Conservation (phyloP, 2,797 vertebrate genomes). For the Uromys caudimaculatus region DNA sequence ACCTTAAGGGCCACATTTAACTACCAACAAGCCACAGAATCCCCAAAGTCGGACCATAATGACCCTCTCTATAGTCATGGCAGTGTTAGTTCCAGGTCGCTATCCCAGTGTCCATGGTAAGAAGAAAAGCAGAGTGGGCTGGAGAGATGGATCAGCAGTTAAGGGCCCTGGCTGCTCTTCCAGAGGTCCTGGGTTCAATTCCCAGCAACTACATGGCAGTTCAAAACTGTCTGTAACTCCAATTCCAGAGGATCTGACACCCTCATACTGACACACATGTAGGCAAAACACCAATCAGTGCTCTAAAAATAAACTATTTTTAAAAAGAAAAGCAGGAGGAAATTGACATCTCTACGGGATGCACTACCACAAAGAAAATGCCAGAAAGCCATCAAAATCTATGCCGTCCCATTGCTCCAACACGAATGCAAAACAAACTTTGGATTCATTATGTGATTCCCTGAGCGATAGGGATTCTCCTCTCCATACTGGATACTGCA, state of each 20-base stretch:
- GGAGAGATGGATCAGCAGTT: neutral
- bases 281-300: neutral
- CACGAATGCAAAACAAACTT: neutral
- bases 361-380: neutral
- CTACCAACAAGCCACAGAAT: neutral
- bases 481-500: neutral
- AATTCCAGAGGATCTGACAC: neutral
- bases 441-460: neutral
- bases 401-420: neutral
- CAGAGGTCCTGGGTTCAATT: neutral
- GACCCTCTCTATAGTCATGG: fast-evolving
- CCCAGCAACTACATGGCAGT: neutral
- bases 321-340: neutral
- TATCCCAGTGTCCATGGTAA: fast-evolving
- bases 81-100: neutral
- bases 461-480: neutral
- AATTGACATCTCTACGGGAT: neutral
- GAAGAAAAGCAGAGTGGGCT: neutral
- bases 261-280: neutral
- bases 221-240: neutral
- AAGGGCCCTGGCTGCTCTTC: neutral
- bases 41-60: neutral
- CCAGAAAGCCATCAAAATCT: neutral
- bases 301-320: neutral
- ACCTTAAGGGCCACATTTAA: neutral